Evolutionary conservation across 2,888 invertebrate genomes (phyloP).

Genomic region (Synergus japonicus): DNA sequence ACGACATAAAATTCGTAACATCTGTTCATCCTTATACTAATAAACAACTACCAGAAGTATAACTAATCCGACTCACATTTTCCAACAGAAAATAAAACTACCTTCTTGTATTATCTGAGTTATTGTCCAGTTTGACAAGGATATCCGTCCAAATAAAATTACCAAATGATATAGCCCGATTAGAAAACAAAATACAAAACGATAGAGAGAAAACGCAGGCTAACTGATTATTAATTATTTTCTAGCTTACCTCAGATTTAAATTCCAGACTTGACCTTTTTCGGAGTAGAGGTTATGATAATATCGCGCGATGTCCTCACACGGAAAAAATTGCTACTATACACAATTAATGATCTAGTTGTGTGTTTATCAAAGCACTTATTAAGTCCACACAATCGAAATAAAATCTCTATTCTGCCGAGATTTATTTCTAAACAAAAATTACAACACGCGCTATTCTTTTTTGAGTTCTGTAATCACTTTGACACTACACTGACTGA

Average conservation of each 20-base stretch:
- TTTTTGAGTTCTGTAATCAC: neutral
- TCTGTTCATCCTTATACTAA: neutral
- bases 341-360: neutral
- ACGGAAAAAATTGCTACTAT: neutral
- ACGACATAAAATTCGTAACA: neutral
- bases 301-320: neutral
- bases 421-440: neutral
- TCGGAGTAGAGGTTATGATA: neutral
- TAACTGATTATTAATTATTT: neutral
- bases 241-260: constrained; percentile 5
- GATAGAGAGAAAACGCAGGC: neutral
- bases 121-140: neutral
- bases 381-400: neutral
- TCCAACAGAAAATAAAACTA: neutral
- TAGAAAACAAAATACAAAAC: neutral
- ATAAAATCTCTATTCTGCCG: constrained; percentile 3
- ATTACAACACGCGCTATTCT: neutral
- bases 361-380: constrained; percentile 6
- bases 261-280: neutral
- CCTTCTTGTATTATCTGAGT: neutral
- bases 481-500: neutral
- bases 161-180: too few relatives aligned
- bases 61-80: neutral
- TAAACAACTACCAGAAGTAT: neutral
- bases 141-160: neutral